These are phyloP conservation scores for Zaprionus camerounensis DNA, from an alignment of 1,140 invertebrate genomes.

Conservation along the genomic window DNA sequence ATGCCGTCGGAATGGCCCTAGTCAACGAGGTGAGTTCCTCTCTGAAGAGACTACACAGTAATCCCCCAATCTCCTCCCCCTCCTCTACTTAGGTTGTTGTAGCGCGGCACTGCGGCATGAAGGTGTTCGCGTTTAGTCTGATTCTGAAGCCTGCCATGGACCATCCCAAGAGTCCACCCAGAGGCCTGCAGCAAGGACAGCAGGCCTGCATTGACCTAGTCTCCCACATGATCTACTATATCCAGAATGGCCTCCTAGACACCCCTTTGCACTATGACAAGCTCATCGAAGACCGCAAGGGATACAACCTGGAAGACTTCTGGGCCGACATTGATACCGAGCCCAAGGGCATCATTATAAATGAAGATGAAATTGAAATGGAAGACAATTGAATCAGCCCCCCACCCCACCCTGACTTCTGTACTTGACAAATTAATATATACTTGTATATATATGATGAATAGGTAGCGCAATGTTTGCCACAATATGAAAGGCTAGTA, in stretches of 20 bases:
- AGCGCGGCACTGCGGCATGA: constrained; percentile 95
- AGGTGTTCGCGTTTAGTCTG: constrained; percentile 94
- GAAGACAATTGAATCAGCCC: background rate
- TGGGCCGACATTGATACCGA: background rate
- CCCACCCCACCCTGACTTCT: background rate
- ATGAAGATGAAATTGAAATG: background rate
- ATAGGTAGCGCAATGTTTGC: background rate
- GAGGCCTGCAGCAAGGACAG: constrained; percentile 85
- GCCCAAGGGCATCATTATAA: background rate
- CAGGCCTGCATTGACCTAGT: constrained; percentile 58
- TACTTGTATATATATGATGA: no score
- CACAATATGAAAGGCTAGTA: background rate
- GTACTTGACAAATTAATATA: background rate
- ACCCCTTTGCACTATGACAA: background rate
- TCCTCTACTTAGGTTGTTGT: constrained; percentile 56
- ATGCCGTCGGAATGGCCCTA: constrained; percentile 97
- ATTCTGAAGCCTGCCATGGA: constrained; percentile 92
- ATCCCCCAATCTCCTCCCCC: background rate
- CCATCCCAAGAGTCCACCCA: constrained; percentile 89
- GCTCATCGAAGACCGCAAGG: background rate
- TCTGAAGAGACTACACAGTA: background rate
- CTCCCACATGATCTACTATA: constrained; percentile 59
- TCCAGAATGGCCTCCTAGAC: constrained; percentile 42
- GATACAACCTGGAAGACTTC: constrained; percentile 1
- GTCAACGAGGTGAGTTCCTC: constrained; percentile 78